phyloP scores from a whole-genome alignment of 2,113 vertebrate species.

The Cottus gobio region DNA sequence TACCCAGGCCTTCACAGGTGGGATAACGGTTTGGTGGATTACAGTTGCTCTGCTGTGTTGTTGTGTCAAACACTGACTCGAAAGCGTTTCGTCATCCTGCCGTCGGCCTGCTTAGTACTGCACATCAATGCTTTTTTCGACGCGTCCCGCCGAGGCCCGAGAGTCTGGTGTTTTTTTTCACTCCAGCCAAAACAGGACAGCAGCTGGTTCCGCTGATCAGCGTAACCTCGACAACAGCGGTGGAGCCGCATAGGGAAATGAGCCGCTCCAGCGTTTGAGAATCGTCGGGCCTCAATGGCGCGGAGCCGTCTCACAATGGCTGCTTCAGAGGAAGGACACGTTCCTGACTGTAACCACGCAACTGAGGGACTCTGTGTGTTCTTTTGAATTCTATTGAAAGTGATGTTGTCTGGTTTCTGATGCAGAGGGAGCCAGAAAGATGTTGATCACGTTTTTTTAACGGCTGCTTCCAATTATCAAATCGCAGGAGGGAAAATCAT shows the following conservation, averaged over 20 bases:
- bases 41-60: conserved; percentile 45
- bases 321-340: not conserved
- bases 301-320: conserved; percentile 3
- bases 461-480: not conserved
- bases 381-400: not conserved
- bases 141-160: not conserved
- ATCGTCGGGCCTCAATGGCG: conserved; percentile 13
- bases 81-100: conserved; percentile 21
- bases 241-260: conserved; percentile 40
- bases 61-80: conserved; percentile 29
- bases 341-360: not conserved
- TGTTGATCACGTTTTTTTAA: no score
- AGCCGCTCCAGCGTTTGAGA: conserved; percentile 14
- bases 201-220: conserved; percentile 62
- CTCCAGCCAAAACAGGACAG: conserved; percentile 40
- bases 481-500: not conserved
- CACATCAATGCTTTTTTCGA: conserved; percentile 50
- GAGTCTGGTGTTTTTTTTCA: conserved; percentile 46
- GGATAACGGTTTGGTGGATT: not conserved
- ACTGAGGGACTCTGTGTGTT: not conserved
- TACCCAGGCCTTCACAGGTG: conserved; percentile 29
- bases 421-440: not conserved
- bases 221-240: conserved; percentile 37
- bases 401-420: not conserved
- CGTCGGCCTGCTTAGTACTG: conserved; percentile 40